Conservation (phyloP, 2,797 vertebrate species). For the Hoplostethus atlanticus region DNA sequence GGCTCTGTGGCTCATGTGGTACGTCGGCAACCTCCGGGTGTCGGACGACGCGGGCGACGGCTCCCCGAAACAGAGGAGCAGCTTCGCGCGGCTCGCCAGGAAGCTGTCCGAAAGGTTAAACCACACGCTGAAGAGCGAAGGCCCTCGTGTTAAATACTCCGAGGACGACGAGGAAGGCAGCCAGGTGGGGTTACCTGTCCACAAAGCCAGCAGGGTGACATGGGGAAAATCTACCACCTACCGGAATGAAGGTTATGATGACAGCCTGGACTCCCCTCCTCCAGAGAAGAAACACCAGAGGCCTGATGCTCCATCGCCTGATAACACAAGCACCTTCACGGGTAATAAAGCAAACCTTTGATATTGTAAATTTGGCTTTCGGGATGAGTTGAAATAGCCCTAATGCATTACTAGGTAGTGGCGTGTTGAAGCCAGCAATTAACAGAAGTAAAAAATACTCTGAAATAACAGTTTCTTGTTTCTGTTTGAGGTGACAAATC, state of each 20-base stretch:
- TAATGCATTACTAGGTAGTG: no score
- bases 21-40: constrained; percentile 82
- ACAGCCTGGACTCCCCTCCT: constrained; percentile 22
- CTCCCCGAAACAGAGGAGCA: constrained; percentile 14
- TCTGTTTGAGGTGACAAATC: background rate
- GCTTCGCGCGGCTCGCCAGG: constrained; percentile 70
- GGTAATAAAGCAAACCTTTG: constrained; percentile 6
- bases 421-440: background rate
- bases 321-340: background rate
- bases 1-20: constrained; percentile 85
- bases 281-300: background rate
- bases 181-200: background rate
- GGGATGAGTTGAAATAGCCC: background rate
- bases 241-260: constrained; percentile 72
- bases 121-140: constrained; percentile 34
- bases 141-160: background rate
- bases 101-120: constrained; percentile 76
- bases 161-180: background rate
- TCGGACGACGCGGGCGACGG: constrained; percentile 24
- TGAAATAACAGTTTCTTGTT: background rate
- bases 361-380: constrained; percentile 13
- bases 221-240: constrained; percentile 73
- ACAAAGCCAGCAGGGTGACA: constrained; percentile 67
- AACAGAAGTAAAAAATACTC: background rate
- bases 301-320: background rate